Base-by-base conservation (phyloP, 2,888 invertebrate species). In the Diploptera punctata region DNA sequence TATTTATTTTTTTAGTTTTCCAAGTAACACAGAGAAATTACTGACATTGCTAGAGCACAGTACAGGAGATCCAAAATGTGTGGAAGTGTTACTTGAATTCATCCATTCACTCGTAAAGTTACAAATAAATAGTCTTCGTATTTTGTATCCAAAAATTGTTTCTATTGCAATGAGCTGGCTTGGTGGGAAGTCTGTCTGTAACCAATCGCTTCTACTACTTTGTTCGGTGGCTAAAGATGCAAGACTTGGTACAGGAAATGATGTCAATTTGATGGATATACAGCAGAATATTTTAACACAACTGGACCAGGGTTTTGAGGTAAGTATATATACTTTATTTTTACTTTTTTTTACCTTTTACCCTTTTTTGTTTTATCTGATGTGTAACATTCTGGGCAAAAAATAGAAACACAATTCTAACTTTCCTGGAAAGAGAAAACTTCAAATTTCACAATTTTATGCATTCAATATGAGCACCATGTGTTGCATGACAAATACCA, bases 61-160 rank as follows among this genome's bases (percentile, higher is more conserved):
- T 7, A 67, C 70, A 54, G 80, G 80, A 0, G 81, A 84, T 75
- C 81, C 83, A 3, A 87, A 87, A 77, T 87, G 86, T 73, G 81
- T 85, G 57, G 80, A 82, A 10, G 77, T 85, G 1, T 76, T 87
- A 16, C 84, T 87, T 77, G 84, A 87, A 77, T 87, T 87, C 78
- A 78, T 88, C 21, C 78, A 82, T 47, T 83, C 83, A 0, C 76
- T 87, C 18, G 81, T 87, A 18, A 81, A 83, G 75, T 76, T 85
- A n/a, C 82, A 84, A 78, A 74, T 85, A 1, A 77, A 82, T 0
- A 78, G 82, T 60, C 77, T 87, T 13, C 74, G 79, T n/a, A 75
- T 76, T 7, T 78, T 86, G 1, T 84, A 86, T 78, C 79, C 83
- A 13, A 76, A 78, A 24, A 81, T 86, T 31, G 81, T 86, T 2